A percentile compares a stretch with the other conserved stretches of the same genome.
phyloP scores from a whole-genome alignment of 2,113 vertebrate species.

The Lontra canadensis region DNA sequence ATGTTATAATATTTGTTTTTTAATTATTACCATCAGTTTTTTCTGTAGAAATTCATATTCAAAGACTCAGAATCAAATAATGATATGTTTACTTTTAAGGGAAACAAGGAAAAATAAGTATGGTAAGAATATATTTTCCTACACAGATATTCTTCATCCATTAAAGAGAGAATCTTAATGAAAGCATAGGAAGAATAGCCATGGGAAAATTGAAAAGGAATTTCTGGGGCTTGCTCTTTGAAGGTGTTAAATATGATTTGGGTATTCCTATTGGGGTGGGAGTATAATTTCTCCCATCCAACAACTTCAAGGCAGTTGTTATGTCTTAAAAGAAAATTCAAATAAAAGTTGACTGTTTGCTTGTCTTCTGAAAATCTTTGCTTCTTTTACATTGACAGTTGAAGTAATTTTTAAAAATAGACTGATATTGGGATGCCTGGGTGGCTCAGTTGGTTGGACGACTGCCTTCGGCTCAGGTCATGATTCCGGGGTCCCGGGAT shows the following conservation, averaged over 20 bases:
- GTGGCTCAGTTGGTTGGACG: too few species aligned
- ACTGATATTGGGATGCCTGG: too few species aligned
- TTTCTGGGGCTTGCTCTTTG: not conserved
- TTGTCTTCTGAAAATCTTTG: conserved; percentile 5
- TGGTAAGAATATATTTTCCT: not conserved
- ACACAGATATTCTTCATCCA: not conserved
- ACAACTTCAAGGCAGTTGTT: not conserved
- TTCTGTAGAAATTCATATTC: not conserved
- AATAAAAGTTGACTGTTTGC: not conserved
- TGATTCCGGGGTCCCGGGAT: too few species aligned
- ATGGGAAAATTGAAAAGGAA: not conserved
- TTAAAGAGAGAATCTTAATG: not conserved
- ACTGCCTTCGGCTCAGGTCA: too few species aligned
- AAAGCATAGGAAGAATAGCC: not conserved
- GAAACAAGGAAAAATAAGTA: not conserved
- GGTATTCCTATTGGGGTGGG: not conserved
- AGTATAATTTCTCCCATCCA: not conserved
- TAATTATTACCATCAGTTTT: not conserved
- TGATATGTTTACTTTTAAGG: not conserved
- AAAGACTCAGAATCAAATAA: not conserved
- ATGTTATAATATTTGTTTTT: not conserved
- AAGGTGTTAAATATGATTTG: not conserved
- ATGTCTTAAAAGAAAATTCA: not conserved
- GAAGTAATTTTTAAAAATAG: not conserved
- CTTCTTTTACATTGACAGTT: not conserved